phyloP scores from a whole-genome alignment of 2,113 vertebrate genomes.

The Cebus imitator region DNA sequence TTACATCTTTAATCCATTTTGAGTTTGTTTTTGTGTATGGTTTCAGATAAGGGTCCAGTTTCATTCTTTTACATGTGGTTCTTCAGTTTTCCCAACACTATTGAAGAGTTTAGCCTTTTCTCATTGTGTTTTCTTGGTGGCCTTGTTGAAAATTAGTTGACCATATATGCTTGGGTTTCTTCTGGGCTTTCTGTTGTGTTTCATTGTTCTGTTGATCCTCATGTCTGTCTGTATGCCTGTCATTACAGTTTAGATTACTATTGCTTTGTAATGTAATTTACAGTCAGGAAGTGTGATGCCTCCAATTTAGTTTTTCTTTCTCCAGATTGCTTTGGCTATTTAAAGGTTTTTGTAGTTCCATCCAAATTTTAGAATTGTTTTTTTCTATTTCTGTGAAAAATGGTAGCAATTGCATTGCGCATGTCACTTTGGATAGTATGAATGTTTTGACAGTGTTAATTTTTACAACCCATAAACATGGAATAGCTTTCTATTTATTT shows the following conservation, averaged over 20 bases:
- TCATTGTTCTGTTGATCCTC: neutral
- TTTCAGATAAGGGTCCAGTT: neutral
- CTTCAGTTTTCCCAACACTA: neutral
- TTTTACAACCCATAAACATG: neutral
- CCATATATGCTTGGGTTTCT: neutral
- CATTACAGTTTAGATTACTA: neutral
- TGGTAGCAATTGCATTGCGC: neutral
- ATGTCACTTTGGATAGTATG: neutral
- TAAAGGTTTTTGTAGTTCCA: neutral
- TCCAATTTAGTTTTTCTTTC: neutral
- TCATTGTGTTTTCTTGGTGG: neutral
- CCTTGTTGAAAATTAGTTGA: neutral
- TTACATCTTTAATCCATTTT: neutral
- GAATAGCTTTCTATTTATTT: neutral
- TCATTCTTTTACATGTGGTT: neutral
- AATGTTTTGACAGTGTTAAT: neutral
- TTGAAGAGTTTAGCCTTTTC: neutral
- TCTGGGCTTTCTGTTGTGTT: neutral
- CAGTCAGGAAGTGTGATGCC: neutral
- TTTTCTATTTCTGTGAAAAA: neutral
- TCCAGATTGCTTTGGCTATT: neutral
- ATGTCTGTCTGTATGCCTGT: neutral
- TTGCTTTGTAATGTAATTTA: neutral
- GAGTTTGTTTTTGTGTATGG: neutral
- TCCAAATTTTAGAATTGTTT: neutral